Evolutionary conservation across 2,113 vertebrate species (phyloP), one percentile per base, ranked within the genome.

Genomic region (Genyomyrus donnyi): DNA sequence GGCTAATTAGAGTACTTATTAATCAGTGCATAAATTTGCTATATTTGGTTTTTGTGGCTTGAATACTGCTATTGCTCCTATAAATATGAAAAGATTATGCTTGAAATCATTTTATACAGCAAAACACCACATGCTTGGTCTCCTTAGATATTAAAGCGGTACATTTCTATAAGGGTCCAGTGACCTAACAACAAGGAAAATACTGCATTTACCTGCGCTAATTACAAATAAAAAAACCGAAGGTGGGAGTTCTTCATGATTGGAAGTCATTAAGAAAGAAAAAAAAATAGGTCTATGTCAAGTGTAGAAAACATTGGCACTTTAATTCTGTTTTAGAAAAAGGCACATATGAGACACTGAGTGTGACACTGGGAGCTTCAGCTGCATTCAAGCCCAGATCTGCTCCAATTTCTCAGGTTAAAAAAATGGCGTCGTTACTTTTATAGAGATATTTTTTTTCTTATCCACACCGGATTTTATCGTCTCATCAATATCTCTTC

Each of bases 11-110:
- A 46, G 89, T 56, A 49, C 46, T 84, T 53, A 62, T 52, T 39
- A 86, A 70, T 87, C 27, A 87, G 11, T 19, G 89, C 56, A 74
- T 87, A 85, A 56, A 24, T 80, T 66, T 56, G 50, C 89, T 89
- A 39, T 49, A 84, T 58, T 58, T 49, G 77, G 89, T 9, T 35
- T 58, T 56, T n/a, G 39, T 5, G 8, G 31, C 21, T 89, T 53
- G 35, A 56, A 27, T 31, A 21, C 15, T 48, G 45, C 45, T n/a
- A 48, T 85, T 85, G 8, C 83, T 85, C 19, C 24, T 24, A 24
- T 85, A 85, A 85, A 46, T n/a, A 48, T 48, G 83, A 46, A 45
- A 31, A 35, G 70, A 31, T 31, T 7, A 31, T n/a, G 48, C 45
- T 24, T 11, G 84, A 24, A 50, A 85, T 7, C 45, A 27, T 49